These are phyloP conservation scores for Porites lutea DNA, from an alignment of 64 coral and sea anemone genomes.

Conservation along the genomic window DNA sequence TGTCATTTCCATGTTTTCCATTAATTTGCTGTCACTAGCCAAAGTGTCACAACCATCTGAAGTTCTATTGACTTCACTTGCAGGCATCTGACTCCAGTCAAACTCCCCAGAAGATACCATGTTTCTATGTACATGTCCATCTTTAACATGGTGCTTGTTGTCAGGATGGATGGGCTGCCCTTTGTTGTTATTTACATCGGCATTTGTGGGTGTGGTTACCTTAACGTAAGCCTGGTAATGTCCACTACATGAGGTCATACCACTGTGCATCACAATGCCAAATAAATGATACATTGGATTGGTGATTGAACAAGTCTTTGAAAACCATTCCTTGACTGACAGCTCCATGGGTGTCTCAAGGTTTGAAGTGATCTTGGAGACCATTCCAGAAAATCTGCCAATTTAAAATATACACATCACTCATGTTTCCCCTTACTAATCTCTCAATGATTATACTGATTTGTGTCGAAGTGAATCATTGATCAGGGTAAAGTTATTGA, in stretches of 20 bases:
- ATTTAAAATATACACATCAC: not conserved
- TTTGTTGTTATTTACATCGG: conserved; percentile 21
- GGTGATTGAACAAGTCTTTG: conserved; percentile 24
- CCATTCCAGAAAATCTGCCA: conserved; percentile 63
- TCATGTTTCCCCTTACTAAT: no score
- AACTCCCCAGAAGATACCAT: not conserved
- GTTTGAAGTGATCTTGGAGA: conserved; percentile 93
- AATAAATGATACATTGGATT: conserved; percentile 81
- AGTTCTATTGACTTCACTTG: not conserved
- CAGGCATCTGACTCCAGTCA: not conserved
- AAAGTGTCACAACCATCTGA: not conserved
- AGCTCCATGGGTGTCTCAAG: conserved; percentile 87
- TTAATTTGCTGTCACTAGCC: not conserved
- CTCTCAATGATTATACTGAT: no score
- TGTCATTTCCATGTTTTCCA: not conserved
- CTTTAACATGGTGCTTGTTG: not conserved
- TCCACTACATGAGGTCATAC: conserved; percentile 98
- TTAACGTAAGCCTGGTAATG: conserved; percentile 97
- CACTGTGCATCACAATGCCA: conserved; percentile 98
- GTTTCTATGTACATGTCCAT: not conserved
- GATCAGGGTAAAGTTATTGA: no score
- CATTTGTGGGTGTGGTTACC: conserved; percentile 12
- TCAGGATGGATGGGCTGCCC: not conserved
- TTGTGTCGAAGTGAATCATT: no score
- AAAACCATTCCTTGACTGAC: conserved; percentile 87